phyloP scores from a whole-genome alignment of 2,797 vertebrate genomes.

The Saxicola maurus region DNA sequence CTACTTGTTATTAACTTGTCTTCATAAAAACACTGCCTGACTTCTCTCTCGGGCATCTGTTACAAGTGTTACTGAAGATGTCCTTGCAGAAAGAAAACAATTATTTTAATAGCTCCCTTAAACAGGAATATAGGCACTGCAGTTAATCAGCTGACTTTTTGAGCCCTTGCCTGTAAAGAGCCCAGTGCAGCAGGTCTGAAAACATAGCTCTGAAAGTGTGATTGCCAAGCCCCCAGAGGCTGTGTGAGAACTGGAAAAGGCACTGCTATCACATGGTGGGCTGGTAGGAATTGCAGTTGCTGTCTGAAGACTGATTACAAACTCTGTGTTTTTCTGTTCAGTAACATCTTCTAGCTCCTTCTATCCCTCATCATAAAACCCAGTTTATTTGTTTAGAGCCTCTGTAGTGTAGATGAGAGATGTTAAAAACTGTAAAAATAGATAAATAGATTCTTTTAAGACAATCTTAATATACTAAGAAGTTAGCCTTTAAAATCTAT shows the following conservation, averaged over 20 bases:
- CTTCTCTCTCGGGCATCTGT: background rate
- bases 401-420: background rate
- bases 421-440: background rate
- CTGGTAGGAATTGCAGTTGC: background rate
- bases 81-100: constrained; percentile 22
- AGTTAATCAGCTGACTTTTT: background rate
- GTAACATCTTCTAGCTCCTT: background rate
- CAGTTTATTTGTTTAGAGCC: background rate
- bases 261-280: background rate
- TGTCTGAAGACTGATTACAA: background rate
- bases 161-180: background rate
- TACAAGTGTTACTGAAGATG: constrained; percentile 1
- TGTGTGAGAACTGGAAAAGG: background rate
- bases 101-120: constrained; percentile 24
- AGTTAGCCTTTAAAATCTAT: background rate
- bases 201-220: accelerated
- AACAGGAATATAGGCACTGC: background rate
- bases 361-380: background rate
- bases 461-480: background rate
- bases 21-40: background rate
- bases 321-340: background rate
- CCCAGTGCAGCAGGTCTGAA: background rate
- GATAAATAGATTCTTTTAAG: background rate
- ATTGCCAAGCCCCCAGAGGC: background rate
- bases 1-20: constrained; percentile 29